Base-by-base conservation (phyloP, 2,113 vertebrate genomes). In the Caloenas nicobarica region DNA sequence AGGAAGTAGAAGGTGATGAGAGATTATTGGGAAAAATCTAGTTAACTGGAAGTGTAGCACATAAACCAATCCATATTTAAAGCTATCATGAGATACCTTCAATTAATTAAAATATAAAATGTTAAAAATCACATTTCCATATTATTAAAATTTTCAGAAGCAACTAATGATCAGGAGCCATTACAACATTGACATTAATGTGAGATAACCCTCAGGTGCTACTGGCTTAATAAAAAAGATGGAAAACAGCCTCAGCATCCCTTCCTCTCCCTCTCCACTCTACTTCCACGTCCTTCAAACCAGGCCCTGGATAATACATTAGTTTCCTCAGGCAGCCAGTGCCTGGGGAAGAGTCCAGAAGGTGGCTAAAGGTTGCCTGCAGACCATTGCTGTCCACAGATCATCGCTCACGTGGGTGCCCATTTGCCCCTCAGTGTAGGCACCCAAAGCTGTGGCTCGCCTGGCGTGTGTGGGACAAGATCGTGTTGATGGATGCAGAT, bases 11-110 rank as follows among this genome's bases (percentile, higher is more conserved):
- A 91, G 60, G 89, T 88, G 73, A 96, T 94, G 94, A 86, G 50
- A 82, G 56, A 91, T 94, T 91, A 84, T 85, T 87, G 94, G 88
- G 70, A 61, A 87, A 90, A 96, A 92, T 91, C 70, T 62, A 85
- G 81, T 91, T 96, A 94, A 91, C 44, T 72, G 82, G 85, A 97
- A 96, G 74, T 7, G 8, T 2, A 89, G 70, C 19, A 65, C 66
- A 70, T 69, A 56, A 93, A 89, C 73, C 42, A 80, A 93, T 76
- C n/a, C 29, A 69, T 81, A 82, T 76, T 84, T 65, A 91, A 91
- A 92, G 61, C 40, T 64, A 88, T 25, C 33, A 33, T 54, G 48
- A 86, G 69, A 90, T 92, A 87, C 21, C 61, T 48, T 73, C 38
- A 71, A 90, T 83, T 79, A 92, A 91, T 88, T 91, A 86, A 87